phyloP scores from a whole-genome alignment of 2,113 vertebrate genomes.

The Illadopsis cleaveri region DNA sequence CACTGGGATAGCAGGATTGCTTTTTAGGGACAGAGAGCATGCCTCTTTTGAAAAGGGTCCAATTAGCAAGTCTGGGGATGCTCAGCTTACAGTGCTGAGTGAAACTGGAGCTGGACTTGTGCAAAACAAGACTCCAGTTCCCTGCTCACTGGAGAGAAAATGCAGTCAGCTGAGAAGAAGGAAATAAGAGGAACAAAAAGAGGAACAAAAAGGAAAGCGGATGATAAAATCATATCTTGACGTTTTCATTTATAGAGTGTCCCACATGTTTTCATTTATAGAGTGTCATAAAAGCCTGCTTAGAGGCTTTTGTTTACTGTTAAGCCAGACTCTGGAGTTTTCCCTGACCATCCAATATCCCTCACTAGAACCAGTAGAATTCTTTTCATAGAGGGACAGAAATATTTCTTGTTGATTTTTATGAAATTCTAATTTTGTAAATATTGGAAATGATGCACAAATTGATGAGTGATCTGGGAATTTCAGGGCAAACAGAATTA shows the following conservation, averaged over 20 bases:
- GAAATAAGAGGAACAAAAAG: conserved; percentile 10
- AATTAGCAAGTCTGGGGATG: not conserved
- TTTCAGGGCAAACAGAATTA: not conserved
- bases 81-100: conserved; percentile 10
- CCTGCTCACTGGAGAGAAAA: not conserved
- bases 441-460: not conserved
- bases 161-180: not conserved
- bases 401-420: not conserved
- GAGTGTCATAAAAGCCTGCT: not conserved
- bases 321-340: not conserved
- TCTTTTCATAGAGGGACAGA: not conserved
- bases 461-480: not conserved
- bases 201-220: not conserved
- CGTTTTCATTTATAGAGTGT: not conserved
- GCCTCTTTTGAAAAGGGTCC: not conserved
- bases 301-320: not conserved
- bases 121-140: not conserved
- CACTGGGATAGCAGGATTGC: not conserved
- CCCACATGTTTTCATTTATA: not conserved
- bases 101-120: conserved; percentile 10
- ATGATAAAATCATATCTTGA: conserved; percentile 6
- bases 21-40: not conserved
- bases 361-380: not conserved
- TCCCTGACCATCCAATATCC: not conserved
- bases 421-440: not conserved